Conservation (phyloP, 2,888 invertebrate genomes). For the Liposcelis brunnea region DNA sequence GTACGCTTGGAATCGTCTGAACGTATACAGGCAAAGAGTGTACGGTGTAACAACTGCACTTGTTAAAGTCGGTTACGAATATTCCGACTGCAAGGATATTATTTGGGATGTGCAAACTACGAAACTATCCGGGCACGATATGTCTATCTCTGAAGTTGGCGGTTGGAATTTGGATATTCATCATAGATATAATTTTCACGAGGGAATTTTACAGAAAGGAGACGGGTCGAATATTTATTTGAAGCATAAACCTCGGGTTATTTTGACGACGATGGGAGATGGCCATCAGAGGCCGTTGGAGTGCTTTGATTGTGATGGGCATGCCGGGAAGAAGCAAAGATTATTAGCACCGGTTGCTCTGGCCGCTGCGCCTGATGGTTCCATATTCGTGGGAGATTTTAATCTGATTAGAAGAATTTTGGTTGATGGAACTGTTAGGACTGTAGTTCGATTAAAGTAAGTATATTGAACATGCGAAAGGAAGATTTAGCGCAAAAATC, state of each 20-base stretch:
- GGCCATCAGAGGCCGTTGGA: constrained; percentile 77
- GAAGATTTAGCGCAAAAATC: too few relatives aligned
- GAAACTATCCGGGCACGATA: constrained; percentile 86
- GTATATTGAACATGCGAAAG: too few relatives aligned
- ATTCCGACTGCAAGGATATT: constrained; percentile 75
- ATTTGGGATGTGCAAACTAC: constrained; percentile 96
- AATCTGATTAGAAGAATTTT: constrained; percentile 78
- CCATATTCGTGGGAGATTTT: constrained; percentile 89
- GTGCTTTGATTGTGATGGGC: constrained; percentile 63
- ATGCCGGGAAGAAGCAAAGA: constrained; percentile 44
- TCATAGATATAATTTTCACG: constrained; percentile 94
- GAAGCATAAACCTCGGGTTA: constrained; percentile 80
- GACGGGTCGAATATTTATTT: constrained; percentile 92
- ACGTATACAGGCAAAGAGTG: constrained; percentile 88
- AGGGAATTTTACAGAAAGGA: constrained; percentile 93
- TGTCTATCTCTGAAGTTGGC: constrained; percentile 92
- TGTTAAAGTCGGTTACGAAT: constrained; percentile 93
- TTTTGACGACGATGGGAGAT: constrained; percentile 81
- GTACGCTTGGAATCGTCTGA: constrained; percentile 92
- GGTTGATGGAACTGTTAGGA: constrained; percentile 66
- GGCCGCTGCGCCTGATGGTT: constrained; percentile 81
- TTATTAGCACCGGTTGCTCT: constrained; percentile 85
- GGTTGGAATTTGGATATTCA: constrained; percentile 98
- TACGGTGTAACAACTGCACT: constrained; percentile 91
- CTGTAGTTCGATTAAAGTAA: constrained; percentile 66